Conservation (phyloP, 2,888 invertebrate species). For the Acronicta psi region DNA sequence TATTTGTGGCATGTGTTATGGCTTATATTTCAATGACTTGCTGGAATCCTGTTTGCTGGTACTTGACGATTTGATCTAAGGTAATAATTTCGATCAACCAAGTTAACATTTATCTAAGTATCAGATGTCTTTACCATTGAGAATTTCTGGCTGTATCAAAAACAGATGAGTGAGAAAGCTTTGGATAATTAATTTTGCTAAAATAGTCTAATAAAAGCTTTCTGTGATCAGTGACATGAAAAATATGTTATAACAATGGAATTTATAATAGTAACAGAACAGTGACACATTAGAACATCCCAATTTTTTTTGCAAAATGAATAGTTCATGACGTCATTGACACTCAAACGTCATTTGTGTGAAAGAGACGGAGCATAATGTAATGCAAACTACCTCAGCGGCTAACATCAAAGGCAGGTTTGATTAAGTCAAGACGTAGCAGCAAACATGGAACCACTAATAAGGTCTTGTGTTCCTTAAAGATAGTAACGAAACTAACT, state of each 20-base stretch:
- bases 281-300: slow-evolving; percentile 30
- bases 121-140: background rate
- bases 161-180: slow-evolving; percentile 2
- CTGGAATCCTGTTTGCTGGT: slow-evolving; percentile 59
- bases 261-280: slow-evolving; percentile 14
- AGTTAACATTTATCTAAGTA: background rate
- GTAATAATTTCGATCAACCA: background rate
- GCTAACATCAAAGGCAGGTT: slow-evolving; percentile 55
- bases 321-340: slow-evolving; percentile 18
- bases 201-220: too few species aligned
- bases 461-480: slow-evolving; percentile 45
- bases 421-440: slow-evolving; percentile 54
- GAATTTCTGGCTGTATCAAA: background rate
- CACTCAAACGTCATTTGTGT: slow-evolving; percentile 15
- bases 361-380: slow-evolving; percentile 25
- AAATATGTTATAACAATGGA: slow-evolving; percentile 26
- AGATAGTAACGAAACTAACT: slow-evolving; percentile 33
- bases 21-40: slow-evolving; percentile 59
- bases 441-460: slow-evolving; percentile 53
- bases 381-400: slow-evolving; percentile 43
- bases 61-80: slow-evolving; percentile 27
- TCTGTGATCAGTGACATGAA: slow-evolving; percentile 6
- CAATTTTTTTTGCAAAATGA: slow-evolving; percentile 13
- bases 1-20: slow-evolving; percentile 72
- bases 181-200: slow-evolving; percentile 8